These are phyloP conservation scores for Formica aserva DNA, from an alignment of 2,888 invertebrate species.

Conservation along the genomic window DNA sequence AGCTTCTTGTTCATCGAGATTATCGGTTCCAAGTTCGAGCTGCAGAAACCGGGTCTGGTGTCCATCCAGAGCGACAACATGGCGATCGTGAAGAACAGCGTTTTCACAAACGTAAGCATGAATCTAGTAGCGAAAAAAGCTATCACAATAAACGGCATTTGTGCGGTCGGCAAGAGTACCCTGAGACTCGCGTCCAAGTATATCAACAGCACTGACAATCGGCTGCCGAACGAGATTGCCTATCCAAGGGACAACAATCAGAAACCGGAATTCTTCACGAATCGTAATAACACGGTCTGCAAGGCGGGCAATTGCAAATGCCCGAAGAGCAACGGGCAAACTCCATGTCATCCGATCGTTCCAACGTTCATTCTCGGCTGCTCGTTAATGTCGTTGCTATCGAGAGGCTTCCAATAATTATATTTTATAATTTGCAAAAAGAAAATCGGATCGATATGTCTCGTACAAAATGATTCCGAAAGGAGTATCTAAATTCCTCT, in stretches of 20 bases:
- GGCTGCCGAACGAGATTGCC: conserved; percentile 78
- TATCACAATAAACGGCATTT: conserved; percentile 73
- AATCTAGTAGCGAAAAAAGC: conserved; percentile 71
- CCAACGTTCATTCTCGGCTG: neutral
- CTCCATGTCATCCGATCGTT: conserved; percentile 1
- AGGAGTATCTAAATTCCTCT: neutral
- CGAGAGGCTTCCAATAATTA: neutral
- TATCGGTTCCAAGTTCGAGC: conserved; percentile 72
- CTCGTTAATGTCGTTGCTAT: neutral
- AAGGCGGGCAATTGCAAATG: conserved; percentile 80
- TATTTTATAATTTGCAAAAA: neutral
- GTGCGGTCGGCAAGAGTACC: conserved; percentile 79
- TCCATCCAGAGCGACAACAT: conserved; percentile 69
- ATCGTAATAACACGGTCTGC: conserved; percentile 78
- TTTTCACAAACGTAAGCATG: conserved; percentile 77
- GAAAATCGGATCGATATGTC: too few species aligned
- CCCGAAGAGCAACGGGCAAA: conserved; percentile 68
- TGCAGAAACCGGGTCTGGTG: conserved; percentile 73
- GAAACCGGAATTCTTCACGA: conserved; percentile 48
- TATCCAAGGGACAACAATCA: conserved; percentile 62
- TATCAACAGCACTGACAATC: conserved; percentile 75
- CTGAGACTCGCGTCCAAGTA: conserved; percentile 73
- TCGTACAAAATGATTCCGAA: neutral
- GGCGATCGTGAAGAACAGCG: conserved; percentile 70
- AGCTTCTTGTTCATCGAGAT: conserved; percentile 74